These are phyloP conservation scores for Microcebus murinus DNA, from an alignment of 2,113 vertebrate species.

Conservation along the genomic window DNA sequence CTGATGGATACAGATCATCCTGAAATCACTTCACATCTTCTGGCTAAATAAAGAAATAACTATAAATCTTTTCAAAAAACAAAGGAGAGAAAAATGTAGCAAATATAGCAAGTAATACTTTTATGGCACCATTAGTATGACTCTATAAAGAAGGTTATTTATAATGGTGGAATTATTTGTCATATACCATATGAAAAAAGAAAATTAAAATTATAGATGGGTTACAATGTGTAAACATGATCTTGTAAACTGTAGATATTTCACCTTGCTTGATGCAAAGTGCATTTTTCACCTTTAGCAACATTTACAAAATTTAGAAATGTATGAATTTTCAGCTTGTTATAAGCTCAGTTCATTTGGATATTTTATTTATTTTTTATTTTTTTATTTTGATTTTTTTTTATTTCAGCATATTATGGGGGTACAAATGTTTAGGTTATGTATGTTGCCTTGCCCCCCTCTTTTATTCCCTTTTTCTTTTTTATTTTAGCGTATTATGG, in stretches of 20 bases:
- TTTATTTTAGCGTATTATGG: too few species aligned
- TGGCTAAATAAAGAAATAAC: conserved; percentile 51
- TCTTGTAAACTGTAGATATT: background rate
- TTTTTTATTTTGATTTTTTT: too few species aligned
- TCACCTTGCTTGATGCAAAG: background rate
- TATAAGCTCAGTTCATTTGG: background rate
- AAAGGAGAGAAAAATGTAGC: conserved; percentile 45
- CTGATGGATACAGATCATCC: conserved; percentile 36
- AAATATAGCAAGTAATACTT: background rate
- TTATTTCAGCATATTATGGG: too few species aligned
- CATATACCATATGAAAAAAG: background rate
- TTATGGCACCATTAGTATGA: background rate
- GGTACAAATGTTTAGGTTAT: too few species aligned
- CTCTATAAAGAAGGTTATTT: background rate
- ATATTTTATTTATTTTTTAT: background rate
- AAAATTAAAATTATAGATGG: background rate
- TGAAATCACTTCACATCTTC: conserved; percentile 41
- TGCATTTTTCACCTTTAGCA: background rate
- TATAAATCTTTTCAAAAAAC: conserved; percentile 56
- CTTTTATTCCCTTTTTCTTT: too few species aligned
- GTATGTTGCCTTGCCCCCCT: too few species aligned
- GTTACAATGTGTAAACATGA: background rate
- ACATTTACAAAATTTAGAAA: background rate
- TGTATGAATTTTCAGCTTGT: background rate
- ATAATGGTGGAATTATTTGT: background rate